Conservation (phyloP, 2,797 vertebrate species). For the Danio albolineatus region DNA sequence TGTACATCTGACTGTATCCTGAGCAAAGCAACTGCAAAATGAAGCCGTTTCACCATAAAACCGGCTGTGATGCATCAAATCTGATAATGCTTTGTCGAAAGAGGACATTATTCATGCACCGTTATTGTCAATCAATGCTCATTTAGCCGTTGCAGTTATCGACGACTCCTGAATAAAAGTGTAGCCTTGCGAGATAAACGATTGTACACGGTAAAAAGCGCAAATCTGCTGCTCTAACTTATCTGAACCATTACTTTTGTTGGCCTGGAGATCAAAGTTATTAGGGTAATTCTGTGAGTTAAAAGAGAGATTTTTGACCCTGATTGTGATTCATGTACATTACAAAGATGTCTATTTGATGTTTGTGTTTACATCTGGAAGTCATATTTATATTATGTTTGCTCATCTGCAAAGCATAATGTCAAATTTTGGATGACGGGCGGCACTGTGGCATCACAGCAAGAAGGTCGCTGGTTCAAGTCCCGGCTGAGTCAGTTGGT, state of each 20-base stretch:
- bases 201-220: constrained; percentile 60
- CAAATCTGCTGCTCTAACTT: not conserved
- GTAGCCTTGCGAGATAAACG: constrained; percentile 85
- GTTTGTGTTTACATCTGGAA: too few species aligned
- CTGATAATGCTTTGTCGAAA: constrained; percentile 77
- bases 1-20: not conserved
- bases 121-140: constrained; percentile 92
- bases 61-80: constrained; percentile 72
- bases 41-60: constrained; percentile 69
- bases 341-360: too few species aligned
- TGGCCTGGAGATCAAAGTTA: not conserved
- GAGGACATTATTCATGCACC: constrained; percentile 88
- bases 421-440: too few species aligned
- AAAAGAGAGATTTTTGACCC: too few species aligned
- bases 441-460: too few species aligned
- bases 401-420: too few species aligned
- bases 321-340: too few species aligned
- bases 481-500: too few species aligned
- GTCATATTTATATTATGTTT: too few species aligned
- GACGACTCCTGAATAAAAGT: constrained; percentile 91
- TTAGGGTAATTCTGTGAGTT: not conserved
- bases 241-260: not conserved
- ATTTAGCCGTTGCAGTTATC: constrained; percentile 87
- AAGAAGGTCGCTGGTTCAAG: too few species aligned
- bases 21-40: constrained; percentile 24